phyloP scores from a whole-genome alignment of 2,888 invertebrate genomes.

The Emmelina monodactyla region DNA sequence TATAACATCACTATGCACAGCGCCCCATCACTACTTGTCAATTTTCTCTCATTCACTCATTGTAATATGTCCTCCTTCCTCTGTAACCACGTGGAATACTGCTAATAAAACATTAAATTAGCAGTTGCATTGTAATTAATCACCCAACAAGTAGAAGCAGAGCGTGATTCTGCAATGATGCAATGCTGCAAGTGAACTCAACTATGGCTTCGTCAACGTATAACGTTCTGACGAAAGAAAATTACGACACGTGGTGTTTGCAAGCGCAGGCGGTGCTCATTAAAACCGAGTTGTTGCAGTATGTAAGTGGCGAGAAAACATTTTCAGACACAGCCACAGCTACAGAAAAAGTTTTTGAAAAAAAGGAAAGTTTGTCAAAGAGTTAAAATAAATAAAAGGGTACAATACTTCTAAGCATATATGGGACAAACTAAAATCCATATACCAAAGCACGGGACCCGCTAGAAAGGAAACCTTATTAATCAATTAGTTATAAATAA shows the following conservation, averaged over 20 bases:
- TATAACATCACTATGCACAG: too few relatives aligned
- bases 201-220: background rate
- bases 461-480: constrained; percentile 33
- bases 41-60: too few relatives aligned
- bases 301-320: constrained; percentile 3
- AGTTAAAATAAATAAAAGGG: constrained; percentile 16
- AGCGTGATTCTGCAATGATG: background rate
- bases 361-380: background rate
- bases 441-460: constrained; percentile 30
- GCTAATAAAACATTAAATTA: too few relatives aligned
- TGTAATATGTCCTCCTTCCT: too few relatives aligned
- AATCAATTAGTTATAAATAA: constrained; percentile 28
- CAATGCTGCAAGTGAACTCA: too few relatives aligned
- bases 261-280: constrained; percentile 8
- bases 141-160: background rate
- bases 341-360: background rate
- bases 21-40: too few relatives aligned
- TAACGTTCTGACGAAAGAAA: background rate
- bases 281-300: constrained; percentile 6
- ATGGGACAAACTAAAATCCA: constrained; percentile 27
- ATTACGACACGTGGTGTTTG: constrained; percentile 4
- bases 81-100: too few relatives aligned
- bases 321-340: background rate
- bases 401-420: constrained; percentile 23
- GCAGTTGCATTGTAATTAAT: too few relatives aligned